Base-by-base conservation (phyloP, 2,797 vertebrate species). In the Hypotaenidia okinawae region DNA sequence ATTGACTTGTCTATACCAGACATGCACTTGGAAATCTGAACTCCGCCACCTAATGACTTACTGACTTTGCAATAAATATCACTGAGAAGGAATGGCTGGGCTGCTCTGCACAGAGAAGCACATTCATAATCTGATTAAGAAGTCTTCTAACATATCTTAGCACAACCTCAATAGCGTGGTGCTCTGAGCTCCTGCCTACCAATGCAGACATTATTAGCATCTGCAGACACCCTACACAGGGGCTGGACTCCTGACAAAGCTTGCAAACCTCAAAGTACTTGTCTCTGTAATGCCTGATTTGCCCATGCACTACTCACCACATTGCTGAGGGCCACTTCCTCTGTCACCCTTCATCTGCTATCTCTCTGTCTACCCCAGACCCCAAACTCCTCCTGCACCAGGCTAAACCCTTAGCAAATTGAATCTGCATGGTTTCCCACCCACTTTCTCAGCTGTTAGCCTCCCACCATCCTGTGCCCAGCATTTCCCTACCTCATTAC, bases 11-110 rank as follows among this genome's bases (percentile, higher is more conserved):
- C 70, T 96, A 47, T 47, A 90, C 66, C 64, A 91, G 94, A 86
- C 93, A 61, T 51, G 64, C 86, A 84, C 86, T 96, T 84, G 69
- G 95, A 97, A 97, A 89, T 97, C 92, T 84, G 93, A 95, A 91
- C 87, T 92, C 93, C 27, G 30, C 80, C 92, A 90, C 87, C 69
- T 91, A 84, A 88, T 74, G 84, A 88, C 52, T 91, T 94, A 59
- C 80, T 89, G 73, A 93, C 83, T 95, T 90, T 63, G 45, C 59
- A 86, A 63, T 96, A 97, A 96, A 95, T 96, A 96, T 70, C 41
- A 83, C 74, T 73, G 94, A 82, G 66, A 75, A 57, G 43, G 51
- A 59, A 35, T 61, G 67, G 27, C 35, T 85, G 57, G 19, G 16
- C 72, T 39, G 55, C 27, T 64, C 80, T 86, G 30, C 21, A 7